These are phyloP conservation scores for Rhabdophis nuchalis DNA, from an alignment of 2,797 vertebrate species.

Conservation along the genomic window DNA sequence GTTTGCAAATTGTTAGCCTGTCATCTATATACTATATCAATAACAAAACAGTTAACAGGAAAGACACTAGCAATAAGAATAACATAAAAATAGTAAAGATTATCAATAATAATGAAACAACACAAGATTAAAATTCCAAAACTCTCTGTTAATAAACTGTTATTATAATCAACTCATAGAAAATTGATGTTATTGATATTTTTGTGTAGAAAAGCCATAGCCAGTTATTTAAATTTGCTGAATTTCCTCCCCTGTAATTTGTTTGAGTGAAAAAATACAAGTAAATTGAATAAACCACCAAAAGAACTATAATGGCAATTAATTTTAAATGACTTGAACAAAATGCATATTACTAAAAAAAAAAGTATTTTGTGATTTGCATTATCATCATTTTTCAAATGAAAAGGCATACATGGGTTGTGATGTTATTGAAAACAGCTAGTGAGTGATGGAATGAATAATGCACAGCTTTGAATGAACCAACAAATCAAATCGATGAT, in stretches of 20 bases:
- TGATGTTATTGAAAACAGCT: constrained; percentile 4
- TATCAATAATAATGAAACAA: no score
- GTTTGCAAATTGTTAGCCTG: no score
- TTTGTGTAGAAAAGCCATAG: no score
- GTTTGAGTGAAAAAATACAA: not conserved
- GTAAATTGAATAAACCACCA: not conserved
- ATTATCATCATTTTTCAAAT: constrained; percentile 4
- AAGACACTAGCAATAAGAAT: no score
- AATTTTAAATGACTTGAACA: not conserved
- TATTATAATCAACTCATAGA: no score
- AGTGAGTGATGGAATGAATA: not conserved
- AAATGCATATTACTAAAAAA: not conserved
- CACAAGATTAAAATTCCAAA: no score
- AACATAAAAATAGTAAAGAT: no score
- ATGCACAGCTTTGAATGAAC: not conserved
- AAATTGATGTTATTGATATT: no score
- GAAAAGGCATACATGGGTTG: not conserved
- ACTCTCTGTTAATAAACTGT: no score
- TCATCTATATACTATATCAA: no score
- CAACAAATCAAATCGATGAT: not conserved
- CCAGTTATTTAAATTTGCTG: not conserved
- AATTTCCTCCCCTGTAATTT: not conserved
- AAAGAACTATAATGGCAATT: not conserved
- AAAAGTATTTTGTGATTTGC: not conserved
- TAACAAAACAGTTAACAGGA: no score